These are phyloP conservation scores for Xenentodon cancila DNA, from an alignment of 2,797 vertebrate species.

Conservation along the genomic window DNA sequence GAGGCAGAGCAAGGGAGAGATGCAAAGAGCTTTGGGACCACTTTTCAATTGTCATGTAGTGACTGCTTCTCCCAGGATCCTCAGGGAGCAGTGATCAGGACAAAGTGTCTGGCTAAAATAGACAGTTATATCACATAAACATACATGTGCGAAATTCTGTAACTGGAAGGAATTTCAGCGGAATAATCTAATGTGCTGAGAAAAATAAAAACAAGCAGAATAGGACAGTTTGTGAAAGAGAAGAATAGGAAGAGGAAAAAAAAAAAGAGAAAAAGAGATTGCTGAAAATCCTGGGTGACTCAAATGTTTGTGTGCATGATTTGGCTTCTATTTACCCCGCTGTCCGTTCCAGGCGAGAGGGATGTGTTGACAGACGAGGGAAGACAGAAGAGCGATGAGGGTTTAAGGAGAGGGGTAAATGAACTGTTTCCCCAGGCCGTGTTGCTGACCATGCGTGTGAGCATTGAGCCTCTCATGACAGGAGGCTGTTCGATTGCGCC, in stretches of 20 bases:
- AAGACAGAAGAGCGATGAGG: conserved; percentile 83
- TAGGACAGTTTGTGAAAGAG: conserved; percentile 37
- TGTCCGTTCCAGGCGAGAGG: conserved; percentile 78
- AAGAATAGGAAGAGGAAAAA: conserved; percentile 19
- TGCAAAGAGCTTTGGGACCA: conserved; percentile 60
- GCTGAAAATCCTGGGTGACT: conserved; percentile 66
- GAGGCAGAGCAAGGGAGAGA: conserved; percentile 30
- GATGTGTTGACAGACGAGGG: conserved; percentile 84
- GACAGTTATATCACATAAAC: conserved; percentile 44
- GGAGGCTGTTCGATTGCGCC: conserved; percentile 76
- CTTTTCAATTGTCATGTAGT: conserved; percentile 71
- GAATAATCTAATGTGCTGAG: conserved; percentile 31
- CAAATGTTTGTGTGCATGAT: conserved; percentile 78
- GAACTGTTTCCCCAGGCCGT: conserved; percentile 85
- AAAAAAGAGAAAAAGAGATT: conserved; percentile 39
- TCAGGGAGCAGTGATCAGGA: conserved; percentile 72
- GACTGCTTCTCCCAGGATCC: conserved; percentile 67
- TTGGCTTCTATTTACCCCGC: conserved; percentile 77
- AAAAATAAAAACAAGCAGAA: conserved; percentile 18
- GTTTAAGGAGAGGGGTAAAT: conserved; percentile 84
- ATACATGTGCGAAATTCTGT: conserved; percentile 14
- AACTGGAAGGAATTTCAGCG: conserved; percentile 30
- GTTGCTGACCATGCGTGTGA: conserved; percentile 86
- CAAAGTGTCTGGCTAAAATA: conserved; percentile 52
- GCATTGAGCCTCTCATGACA: conserved; percentile 82